Base-by-base conservation (phyloP, 2,797 vertebrate genomes). In the Oreortyx pictus region DNA sequence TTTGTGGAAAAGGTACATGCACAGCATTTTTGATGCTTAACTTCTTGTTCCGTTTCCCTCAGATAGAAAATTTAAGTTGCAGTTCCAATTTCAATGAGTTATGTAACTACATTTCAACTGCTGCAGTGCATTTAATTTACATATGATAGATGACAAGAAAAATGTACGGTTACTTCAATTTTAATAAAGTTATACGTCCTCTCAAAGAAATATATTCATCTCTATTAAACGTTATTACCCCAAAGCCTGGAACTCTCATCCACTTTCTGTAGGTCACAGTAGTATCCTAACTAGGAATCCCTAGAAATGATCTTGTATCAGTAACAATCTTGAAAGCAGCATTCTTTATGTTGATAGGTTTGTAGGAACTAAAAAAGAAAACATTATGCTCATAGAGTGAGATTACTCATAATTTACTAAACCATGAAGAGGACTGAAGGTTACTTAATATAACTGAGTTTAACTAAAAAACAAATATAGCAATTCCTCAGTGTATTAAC, bases 101-200 rank as follows among this genome's bases (percentile, higher is more conserved):
- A 71, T 0, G 2, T 64, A 86, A 92, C n/a, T 67, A 67, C 64
- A 81, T 68, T 73, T 76, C 64, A 86, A 76, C 62, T 59, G 23
- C 17, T 19, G 27, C 22, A 12, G 10, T 56, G 22, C 44, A 59
- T 85, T 84, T 59, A 24, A 91, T 78, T 82, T 87, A 50, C 59
- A 61, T 87, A 79, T 82, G 72, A 24, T 33, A 87, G 41, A 89
- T 14, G 14, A 84, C 56, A 93, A 81, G 35, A 81, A 78, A 86
- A 91, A 54, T 11, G 6, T 37, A 70, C 11, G 2, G 25, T 85
- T 85, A 39, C 6, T 61, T 29, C 8, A 50, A 43, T 82, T 87
- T 87, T 87, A 60, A 1, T 52, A 14, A 78, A 81, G n/a, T 43
- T 77, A 49, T 8, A 41, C 7, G 35, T 27, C 20, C 11, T 71